Evolutionary conservation across 2,113 vertebrate genomes (phyloP).

Genomic region (Trochalopteron elliotii): DNA sequence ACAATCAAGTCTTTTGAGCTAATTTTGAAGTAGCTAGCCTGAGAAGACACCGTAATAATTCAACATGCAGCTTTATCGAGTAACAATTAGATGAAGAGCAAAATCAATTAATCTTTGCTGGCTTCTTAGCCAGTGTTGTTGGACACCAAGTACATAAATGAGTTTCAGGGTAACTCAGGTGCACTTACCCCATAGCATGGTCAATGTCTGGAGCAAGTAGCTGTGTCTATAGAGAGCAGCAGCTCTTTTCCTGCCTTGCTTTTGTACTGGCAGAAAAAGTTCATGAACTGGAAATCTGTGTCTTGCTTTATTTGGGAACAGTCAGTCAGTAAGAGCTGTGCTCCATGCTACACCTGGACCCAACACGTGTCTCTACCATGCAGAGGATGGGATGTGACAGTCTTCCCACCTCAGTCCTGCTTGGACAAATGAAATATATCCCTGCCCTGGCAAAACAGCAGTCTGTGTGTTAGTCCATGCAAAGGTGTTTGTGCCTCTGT

Average conservation of each 20-base stretch:
- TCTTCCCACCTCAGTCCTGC: background rate
- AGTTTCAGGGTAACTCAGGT: background rate
- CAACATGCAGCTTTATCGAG: background rate
- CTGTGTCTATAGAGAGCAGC: background rate
- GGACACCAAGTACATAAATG: background rate
- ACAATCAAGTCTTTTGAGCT: background rate
- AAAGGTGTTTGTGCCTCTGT: background rate
- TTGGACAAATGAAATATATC: background rate
- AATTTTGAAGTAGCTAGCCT: background rate
- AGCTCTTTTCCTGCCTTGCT: background rate
- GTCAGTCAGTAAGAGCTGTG: background rate
- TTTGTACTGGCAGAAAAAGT: background rate
- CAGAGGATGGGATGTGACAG: background rate
- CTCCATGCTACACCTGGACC: rapidly evolving
- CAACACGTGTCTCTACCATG: background rate
- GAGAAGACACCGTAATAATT: background rate
- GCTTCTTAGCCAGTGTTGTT: background rate
- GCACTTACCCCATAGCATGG: too few species aligned
- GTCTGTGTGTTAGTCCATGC: background rate
- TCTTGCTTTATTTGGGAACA: background rate
- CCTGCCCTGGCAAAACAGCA: background rate
- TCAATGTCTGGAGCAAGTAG: background rate
- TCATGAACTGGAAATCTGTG: background rate
- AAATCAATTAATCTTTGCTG: background rate
- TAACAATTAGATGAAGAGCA: background rate